Evolutionary conservation across 2,113 vertebrate genomes (phyloP), one percentile per base, ranked within the genome.

Genomic region (Miniopterus natalensis): DNA sequence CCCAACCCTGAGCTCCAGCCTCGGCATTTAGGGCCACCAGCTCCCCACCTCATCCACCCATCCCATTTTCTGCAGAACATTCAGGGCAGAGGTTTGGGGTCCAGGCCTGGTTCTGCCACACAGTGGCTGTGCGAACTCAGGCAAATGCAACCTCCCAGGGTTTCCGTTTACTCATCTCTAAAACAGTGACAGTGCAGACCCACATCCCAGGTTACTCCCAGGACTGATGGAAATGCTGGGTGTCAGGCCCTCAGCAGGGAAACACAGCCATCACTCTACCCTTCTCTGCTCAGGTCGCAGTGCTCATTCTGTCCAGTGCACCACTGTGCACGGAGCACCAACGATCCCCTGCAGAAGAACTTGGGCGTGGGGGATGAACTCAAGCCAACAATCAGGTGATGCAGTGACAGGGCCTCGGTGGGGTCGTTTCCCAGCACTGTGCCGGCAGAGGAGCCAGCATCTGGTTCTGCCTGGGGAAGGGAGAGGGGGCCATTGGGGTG

Each of bases 251-350:
- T 21, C 4, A 2, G 53, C 36, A 1, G 3, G 1, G 7, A 13
- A 40, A 8, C 3, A 18, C 21, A 0, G 2, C 57, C 27, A 0
- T 13, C 31, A 3, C 2, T 0, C 47, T 5, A 14, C 10, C 12
- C 29, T 42, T 0, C 80, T 20, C 29, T 25, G 6, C 17, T 42
- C 70, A 0, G 0, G 27, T 27, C 18, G 8, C 70, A 4, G 27
- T 0, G 1, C 47, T 78, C 45, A 3, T 57, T n/a, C 45, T 57
- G 21, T 6, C 47, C 49, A 8, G 14, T 21, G 25, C 23, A 6
- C 1, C 2, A 7, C 15, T 0, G 27, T 1, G 40, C 63, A 5
- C 3, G 0, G 21, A 57, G 59, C 84, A 12, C 75, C 13, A 13
- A 51, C 27, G 13, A 1, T 42, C 27, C 55, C 75, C 42, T 49